These are phyloP conservation scores for Connochaetes taurinus DNA, from an alignment of 2,113 vertebrate species.

Conservation along the genomic window DNA sequence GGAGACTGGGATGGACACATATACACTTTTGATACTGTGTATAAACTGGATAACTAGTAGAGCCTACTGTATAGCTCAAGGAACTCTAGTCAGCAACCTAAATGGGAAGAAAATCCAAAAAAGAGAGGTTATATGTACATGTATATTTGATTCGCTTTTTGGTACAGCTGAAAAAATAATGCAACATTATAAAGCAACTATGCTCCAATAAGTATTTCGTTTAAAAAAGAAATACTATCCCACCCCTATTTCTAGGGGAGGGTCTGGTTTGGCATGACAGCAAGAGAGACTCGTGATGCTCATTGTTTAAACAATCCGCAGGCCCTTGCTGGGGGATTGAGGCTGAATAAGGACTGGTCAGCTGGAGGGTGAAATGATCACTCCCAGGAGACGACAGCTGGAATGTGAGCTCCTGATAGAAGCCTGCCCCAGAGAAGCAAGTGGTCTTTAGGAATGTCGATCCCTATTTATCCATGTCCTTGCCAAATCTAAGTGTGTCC, in stretches of 20 bases:
- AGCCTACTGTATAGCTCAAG: background rate
- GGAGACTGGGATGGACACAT: background rate
- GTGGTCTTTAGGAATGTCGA: background rate
- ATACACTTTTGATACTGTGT: background rate
- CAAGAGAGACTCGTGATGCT: background rate
- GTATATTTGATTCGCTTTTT: background rate
- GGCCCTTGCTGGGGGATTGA: background rate
- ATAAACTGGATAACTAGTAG: background rate
- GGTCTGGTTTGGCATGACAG: background rate
- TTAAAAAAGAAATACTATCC: background rate
- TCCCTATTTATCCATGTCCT: accelerated
- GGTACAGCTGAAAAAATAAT: background rate
- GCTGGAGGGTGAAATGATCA: accelerated
- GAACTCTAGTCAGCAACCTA: background rate
- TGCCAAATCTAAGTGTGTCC: background rate
- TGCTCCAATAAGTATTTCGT: background rate
- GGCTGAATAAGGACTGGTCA: background rate
- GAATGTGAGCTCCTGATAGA: no score
- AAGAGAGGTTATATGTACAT: background rate
- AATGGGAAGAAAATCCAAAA: background rate
- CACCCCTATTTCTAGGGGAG: background rate
- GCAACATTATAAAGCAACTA: background rate
- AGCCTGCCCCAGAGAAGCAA: background rate
- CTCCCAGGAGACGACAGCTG: no score
- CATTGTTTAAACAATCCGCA: background rate